Conservation (phyloP, 2,113 vertebrate genomes). For the Psittacus erithacus region DNA sequence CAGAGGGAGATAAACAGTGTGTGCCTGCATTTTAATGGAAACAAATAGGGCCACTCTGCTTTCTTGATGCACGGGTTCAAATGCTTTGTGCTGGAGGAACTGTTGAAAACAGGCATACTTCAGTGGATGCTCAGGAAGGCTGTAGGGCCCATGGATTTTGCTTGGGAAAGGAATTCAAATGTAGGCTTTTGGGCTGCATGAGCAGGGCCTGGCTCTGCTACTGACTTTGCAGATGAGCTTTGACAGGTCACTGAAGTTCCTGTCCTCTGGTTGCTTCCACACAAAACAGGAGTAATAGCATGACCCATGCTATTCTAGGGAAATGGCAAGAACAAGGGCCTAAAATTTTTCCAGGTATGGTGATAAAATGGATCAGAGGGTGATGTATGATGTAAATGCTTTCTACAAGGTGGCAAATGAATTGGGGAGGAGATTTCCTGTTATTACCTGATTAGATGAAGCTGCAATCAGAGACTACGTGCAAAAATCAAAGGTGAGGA, state of each 20-base stretch:
- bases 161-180: not conserved
- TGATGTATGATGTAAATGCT: not conserved
- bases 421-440: not conserved
- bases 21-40: conserved; percentile 62
- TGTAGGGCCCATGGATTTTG: not conserved
- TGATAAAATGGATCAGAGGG: not conserved
- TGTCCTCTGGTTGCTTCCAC: not conserved
- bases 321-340: not conserved
- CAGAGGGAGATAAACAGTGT: conserved; percentile 62
- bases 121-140: not conserved
- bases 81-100: not conserved
- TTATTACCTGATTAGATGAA: not conserved
- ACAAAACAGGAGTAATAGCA: not conserved
- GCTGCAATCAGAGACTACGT: not conserved
- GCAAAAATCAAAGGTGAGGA: not conserved
- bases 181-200: not conserved
- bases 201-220: not conserved
- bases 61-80: not conserved
- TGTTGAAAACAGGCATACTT: not conserved
- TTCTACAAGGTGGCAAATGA: not conserved
- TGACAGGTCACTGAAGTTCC: not conserved
- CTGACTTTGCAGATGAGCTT: not conserved
- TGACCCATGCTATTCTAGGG: not conserved
- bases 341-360: not conserved
- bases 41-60: not conserved